phyloP scores from a whole-genome alignment of 2,797 vertebrate genomes.

The Chaetophractus vellerosus region DNA sequence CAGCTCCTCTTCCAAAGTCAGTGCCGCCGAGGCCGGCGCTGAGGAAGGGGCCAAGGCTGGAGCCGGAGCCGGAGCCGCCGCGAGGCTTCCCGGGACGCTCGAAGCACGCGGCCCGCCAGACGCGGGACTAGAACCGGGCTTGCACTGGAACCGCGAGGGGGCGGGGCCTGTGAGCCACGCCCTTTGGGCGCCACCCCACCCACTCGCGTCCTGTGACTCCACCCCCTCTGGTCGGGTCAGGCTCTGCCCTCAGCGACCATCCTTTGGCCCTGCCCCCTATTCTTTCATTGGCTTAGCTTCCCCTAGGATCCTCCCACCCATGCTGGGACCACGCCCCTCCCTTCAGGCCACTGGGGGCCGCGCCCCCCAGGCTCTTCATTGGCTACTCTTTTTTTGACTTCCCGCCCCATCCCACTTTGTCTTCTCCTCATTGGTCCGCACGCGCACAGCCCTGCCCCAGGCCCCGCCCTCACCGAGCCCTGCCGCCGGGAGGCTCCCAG shows the following conservation, averaged over 20 bases:
- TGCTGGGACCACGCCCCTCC: background rate
- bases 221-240: background rate
- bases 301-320: background rate
- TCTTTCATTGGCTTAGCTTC: background rate
- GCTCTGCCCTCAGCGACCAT: conserved; percentile 68
- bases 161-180: background rate
- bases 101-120: background rate
- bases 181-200: background rate
- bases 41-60: conserved; percentile 70
- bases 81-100: background rate
- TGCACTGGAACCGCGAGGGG: conserved; percentile 31
- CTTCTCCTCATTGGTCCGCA: conserved; percentile 18
- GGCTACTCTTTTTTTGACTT: background rate
- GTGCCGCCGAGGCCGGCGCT: conserved; percentile 72
- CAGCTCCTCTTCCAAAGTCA: conserved; percentile 95
- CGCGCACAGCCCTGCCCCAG: background rate
- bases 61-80: conserved; percentile 66
- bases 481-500: conserved; percentile 5
- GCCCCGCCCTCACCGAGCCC: conserved; percentile 66
- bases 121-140: rapidly evolving
- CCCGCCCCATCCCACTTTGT: background rate
- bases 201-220: background rate
- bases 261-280: background rate
- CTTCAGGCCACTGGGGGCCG: rapidly evolving
- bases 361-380: background rate